Conservation (phyloP, 2,888 invertebrate species). For the Enchytraeus crypticus region DNA sequence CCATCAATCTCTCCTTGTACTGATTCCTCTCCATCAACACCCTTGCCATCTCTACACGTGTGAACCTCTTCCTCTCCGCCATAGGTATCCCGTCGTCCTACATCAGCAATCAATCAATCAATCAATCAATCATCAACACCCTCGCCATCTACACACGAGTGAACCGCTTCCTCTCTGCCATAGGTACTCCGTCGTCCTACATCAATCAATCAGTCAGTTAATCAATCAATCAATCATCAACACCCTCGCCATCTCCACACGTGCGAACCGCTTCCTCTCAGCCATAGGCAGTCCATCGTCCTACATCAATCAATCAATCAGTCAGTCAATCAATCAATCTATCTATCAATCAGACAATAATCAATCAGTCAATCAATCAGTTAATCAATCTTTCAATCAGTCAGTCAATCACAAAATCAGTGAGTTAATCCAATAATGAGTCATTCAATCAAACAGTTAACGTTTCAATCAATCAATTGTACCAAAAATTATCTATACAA, state of each 20-base stretch:
- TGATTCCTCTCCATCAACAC: slow-evolving; percentile 98
- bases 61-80: slow-evolving; percentile 70
- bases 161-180: slow-evolving; percentile 66
- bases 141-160: slow-evolving; percentile 98
- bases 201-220: neutral
- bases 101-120: neutral
- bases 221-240: slow-evolving; percentile 63
- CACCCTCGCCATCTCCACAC: slow-evolving; percentile 98
- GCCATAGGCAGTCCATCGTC: slow-evolving; percentile 77
- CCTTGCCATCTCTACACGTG: slow-evolving; percentile 96
- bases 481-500: no score
- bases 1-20: slow-evolving; percentile 96
- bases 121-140: slow-evolving; percentile 54
- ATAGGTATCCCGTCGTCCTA: slow-evolving; percentile 78
- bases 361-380: no score
- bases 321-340: no score
- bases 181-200: slow-evolving; percentile 77
- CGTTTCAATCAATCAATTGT: no score
- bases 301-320: no score
- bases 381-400: no score
- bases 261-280: slow-evolving; percentile 75
- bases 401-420: no score
- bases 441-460: no score
- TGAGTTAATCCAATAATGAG: no score
- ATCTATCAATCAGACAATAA: no score